These are phyloP conservation scores for Conops quadrifasciatus DNA, from an alignment of 2,888 invertebrate species.

Conservation along the genomic window DNA sequence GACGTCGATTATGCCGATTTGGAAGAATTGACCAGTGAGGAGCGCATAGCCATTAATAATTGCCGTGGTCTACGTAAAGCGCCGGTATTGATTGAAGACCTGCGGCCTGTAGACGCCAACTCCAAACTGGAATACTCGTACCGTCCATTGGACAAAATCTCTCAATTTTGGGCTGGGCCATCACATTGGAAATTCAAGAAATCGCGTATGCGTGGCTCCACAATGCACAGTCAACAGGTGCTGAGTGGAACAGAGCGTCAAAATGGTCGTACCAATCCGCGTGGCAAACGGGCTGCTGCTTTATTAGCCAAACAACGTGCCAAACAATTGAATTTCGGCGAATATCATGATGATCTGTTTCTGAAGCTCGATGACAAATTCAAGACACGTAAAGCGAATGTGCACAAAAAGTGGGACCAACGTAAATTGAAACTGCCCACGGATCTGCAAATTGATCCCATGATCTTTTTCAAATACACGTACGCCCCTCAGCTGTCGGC, in stretches of 20 bases:
- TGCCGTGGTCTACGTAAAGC: conserved; percentile 61
- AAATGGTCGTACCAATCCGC: conserved; percentile 36
- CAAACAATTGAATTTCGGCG: conserved; percentile 55
- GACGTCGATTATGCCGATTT: conserved; percentile 65
- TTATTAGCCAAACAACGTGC: conserved; percentile 48
- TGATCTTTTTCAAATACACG: conserved; percentile 54
- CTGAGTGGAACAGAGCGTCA: conserved; percentile 19
- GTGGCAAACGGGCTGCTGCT: conserved; percentile 40
- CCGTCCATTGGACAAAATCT: conserved; percentile 67
- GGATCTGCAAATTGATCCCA: conserved; percentile 55
- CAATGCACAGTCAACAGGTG: conserved; percentile 33
- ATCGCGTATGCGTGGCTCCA: conserved; percentile 50
- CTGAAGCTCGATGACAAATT: conserved; percentile 52
- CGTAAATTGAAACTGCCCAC: conserved; percentile 62
- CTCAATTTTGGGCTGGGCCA: conserved; percentile 81
- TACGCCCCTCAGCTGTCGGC: conserved; percentile 57
- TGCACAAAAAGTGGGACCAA: conserved; percentile 63
- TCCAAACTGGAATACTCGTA: conserved; percentile 77
- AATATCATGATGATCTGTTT: conserved; percentile 55
- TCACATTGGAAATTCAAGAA: conserved; percentile 81
- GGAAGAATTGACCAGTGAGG: conserved; percentile 64
- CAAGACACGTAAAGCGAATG: conserved; percentile 57
- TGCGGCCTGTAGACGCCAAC: conserved; percentile 68
- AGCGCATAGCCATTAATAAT: conserved; percentile 58
- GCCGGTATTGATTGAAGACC: conserved; percentile 67